Evolutionary conservation across 2,888 invertebrate genomes (phyloP), one percentile per base, ranked within the genome.

Genomic region (Eupithecia abbreviata): DNA sequence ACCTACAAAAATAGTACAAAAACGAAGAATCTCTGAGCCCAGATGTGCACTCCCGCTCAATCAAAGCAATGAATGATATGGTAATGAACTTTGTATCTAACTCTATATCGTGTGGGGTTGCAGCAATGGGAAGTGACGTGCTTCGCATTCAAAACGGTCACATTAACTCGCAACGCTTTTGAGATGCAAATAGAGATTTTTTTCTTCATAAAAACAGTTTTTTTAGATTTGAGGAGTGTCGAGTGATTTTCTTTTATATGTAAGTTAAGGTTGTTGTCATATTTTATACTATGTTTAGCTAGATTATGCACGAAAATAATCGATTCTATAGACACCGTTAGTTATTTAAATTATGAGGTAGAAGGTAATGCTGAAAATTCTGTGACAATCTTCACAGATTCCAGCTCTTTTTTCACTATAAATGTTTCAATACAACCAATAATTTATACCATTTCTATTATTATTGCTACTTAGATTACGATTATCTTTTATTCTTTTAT

Each of bases 101-200:
- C 42, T 10, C 41, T 66, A 66, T 42, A 66, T 9, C 15, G 67
- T n/a, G n/a, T 45, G 45, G 67, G 93, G 93, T 92, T 91, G 81
- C 78, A 86, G 91, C 67, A 91, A 90, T 91, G 87, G 88, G 88
- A 88, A 90, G 84, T 89, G 89, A 91, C 92, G 94, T 93, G 94
- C 89, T 86, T 85, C 86, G 94, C 91, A 93, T 94, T 89, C 85
- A 84, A 88, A 93, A 88, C 88, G 88, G 83, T 84, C 87, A 92
- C 90, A 93, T 94, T 93, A 93, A 92, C 91, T 92, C 90, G 85
- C 92, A 86, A 88, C 86, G 92, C 93, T 92, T 92, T 94, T 94
- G 94, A 94, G 86, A 94, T 94, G 94, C 91, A 94, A 94, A 94
- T 94, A 85, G 88, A 86, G 65, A 30, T 91, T 92, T 93, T 90